Evolutionary conservation across 1,140 invertebrate genomes (phyloP).

Genomic region (Neomicropteryx cornuta): DNA sequence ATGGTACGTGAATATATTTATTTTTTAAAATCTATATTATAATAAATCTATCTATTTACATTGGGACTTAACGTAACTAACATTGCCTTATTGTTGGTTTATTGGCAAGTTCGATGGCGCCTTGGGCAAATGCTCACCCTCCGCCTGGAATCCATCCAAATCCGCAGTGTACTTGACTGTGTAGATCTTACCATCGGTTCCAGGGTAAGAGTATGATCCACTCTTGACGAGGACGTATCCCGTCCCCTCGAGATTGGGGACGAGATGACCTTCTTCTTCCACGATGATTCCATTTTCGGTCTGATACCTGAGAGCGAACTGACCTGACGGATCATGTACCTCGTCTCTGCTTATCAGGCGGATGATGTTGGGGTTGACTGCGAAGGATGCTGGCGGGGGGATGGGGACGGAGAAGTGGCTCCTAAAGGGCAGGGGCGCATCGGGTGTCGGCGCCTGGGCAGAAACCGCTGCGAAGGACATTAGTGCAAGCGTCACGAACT

Average conservation of each 20-base stretch:
- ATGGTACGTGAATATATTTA: too few species aligned
- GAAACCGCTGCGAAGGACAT: too few species aligned
- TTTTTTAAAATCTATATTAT: too few species aligned
- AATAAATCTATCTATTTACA: too few species aligned
- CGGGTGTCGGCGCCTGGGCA: too few species aligned
- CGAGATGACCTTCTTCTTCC: slow-evolving; percentile 24
- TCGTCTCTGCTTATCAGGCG: slow-evolving; percentile 19
- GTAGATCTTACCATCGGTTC: slow-evolving; percentile 25
- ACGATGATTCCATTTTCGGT: slow-evolving; percentile 28
- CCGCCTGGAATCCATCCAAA: slow-evolving; percentile 23
- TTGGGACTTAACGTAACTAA: too few species aligned
- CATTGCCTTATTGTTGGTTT: slow-evolving; percentile 40
- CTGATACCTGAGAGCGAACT: slow-evolving; percentile 29
- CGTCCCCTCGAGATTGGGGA: slow-evolving; percentile 19
- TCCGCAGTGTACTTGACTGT: slow-evolving; percentile 27
- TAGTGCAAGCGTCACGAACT: too few species aligned
- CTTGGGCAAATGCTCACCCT: slow-evolving; percentile 29
- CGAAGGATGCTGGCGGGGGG: too few species aligned
- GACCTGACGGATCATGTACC: slow-evolving; percentile 26
- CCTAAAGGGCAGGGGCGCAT: too few species aligned
- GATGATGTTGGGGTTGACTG: too few species aligned
- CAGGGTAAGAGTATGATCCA: slow-evolving; percentile 23
- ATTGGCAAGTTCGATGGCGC: slow-evolving; percentile 31
- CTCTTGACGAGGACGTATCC: slow-evolving; percentile 24
- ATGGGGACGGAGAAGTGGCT: too few species aligned